Percentiles rank a stretch among this genome's conserved stretches.
Evolutionary conservation across 2,888 invertebrate species (phyloP).

Genomic region (Hoplodrina ambigua): DNA sequence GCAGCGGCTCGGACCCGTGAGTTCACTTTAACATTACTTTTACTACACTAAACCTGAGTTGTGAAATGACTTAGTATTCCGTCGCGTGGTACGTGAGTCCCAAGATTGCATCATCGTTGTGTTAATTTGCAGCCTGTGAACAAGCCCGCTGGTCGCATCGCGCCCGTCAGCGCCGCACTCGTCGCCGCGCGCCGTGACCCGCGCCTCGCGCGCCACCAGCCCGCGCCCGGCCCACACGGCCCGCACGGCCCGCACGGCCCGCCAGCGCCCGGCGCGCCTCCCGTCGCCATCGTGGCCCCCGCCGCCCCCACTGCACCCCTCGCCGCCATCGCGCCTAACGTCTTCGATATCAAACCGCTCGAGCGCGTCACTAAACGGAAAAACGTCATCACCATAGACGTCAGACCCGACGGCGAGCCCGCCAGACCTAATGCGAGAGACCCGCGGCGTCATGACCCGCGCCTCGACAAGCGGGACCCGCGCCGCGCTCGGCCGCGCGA

Average conservation of each 20-base stretch:
- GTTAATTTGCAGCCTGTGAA: constrained; percentile 80
- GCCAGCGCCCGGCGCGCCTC: constrained; percentile 43
- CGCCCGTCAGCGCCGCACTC: constrained; percentile 80
- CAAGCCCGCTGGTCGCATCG: constrained; percentile 79
- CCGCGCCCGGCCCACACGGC: constrained; percentile 69
- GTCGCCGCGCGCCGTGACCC: constrained; percentile 78
- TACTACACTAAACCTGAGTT: neutral
- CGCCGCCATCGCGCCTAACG: constrained; percentile 79
- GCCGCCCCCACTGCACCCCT: constrained; percentile 52
- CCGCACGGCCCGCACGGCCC: constrained; percentile 27
- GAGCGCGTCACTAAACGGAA: constrained; percentile 83
- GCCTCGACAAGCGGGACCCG: constrained; percentile 63
- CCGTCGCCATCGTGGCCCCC: constrained; percentile 64
- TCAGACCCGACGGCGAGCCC: constrained; percentile 68
- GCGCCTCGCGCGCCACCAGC: constrained; percentile 72
- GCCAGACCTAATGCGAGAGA: constrained; percentile 55
- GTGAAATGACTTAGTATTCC: no score
- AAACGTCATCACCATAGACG: constrained; percentile 88
- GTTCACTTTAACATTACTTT: constrained; percentile 55
- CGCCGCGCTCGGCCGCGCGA: constrained; percentile 54
- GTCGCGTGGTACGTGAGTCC: no score
- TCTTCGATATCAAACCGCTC: constrained; percentile 87
- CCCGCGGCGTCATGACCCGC: constrained; percentile 68
- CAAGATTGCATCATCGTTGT: constrained; percentile 30
- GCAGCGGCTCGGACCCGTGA: constrained; percentile 85